Base-by-base conservation (phyloP, 2,113 vertebrate genomes). In the Oxyruncus cristatus region DNA sequence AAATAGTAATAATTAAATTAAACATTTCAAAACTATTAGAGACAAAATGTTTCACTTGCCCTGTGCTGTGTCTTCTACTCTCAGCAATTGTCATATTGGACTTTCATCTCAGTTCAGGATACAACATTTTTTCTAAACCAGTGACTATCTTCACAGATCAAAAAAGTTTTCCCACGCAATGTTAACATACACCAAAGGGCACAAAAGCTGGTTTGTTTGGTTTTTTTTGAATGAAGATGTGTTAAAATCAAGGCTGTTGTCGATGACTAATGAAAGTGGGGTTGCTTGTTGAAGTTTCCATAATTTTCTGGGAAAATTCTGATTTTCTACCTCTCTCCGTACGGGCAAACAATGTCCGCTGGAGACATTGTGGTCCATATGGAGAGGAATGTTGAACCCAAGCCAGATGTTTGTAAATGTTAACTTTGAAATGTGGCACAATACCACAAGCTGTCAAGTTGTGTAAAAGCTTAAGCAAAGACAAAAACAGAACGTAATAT, bases 401-500 rank as follows among this genome's bases (percentile, higher is more conserved):
- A 96, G 97, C 98, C 98, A 98, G 98, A 98, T 98, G 98, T 98
- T 98, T 98, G 97, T 98, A 98, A 98, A 98, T 96, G 97, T 98
- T 97, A 96, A 96, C 98, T 98, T 98, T 94, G 96, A 98, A 98
- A 98, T 98, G 98, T 98, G 98, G 98, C 98, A 98, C 97, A 97
- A 97, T 97, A 98, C 98, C 98, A 97, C 98, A 97, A 97, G 95
- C 98, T 98, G 98, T 98, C 98, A 98, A 98, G 91, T 98, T 97
- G 97, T 98, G 98, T 98, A 98, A 98, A 98, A 98, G 96, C 96
- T 97, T 97, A 97, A 98, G 97, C 96, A 95, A 98, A 98, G 98
- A 98, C 98, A 98, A 98, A 98, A 98, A 98, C 98, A 98, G 97
- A 98, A 97, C 50, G 67, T 98, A 99, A 99, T 98, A 98, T 98